Evolutionary conservation across 2,888 invertebrate species (phyloP), one percentile per base, ranked within the genome.

Genomic region (Latrodectus hesperus): DNA sequence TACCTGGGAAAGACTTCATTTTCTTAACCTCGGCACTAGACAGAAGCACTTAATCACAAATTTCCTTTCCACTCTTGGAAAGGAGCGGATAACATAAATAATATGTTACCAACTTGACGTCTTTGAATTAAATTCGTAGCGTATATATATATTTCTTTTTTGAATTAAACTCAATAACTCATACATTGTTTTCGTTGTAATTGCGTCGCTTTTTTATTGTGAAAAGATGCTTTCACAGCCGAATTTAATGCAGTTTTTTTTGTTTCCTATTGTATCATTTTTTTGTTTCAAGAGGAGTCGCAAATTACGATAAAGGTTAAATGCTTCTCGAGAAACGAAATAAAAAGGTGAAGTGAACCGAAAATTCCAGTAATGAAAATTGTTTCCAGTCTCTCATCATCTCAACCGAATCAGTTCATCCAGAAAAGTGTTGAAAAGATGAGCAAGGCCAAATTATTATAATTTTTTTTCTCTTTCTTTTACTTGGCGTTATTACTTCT

Each of bases 291-390:
- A 80, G 65, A 49, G 55, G 65, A 70, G 75, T 73, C 67, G 17
- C 67, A 84, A 84, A 85, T 85, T 79, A 75, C 74, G 75, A 74
- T 74, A 85, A 78, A 85, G 79, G 79, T 71, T 80, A 79, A 85
- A 74, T 55, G 73, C 53, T 67, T 71, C 52, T 60, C 12, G 60
- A 60, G 67, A 49, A 81, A 55, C 78, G 55, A 75, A 75, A 74
- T 70, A 74, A 77, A 60, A 76, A 51, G 72, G 71, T 9, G 51
- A 76, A 76, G 64, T 67, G 78, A 72, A 72, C 65, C 65, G 71
- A 73, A 84, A 84, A 26, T 72, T 77, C 51, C 53, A 84, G 83
- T 84, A 84, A 84, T 84, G 84, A 85, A 80, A 80, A 85, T 85
- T 79, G 67, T 75, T 74, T 68, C 68, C 70, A 51, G 51, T 49